Percentiles rank a stretch among this genome's conserved stretches.
Conservation (phyloP, 2,113 vertebrate genomes). For the Campylorhamphus procurvoides region DNA sequence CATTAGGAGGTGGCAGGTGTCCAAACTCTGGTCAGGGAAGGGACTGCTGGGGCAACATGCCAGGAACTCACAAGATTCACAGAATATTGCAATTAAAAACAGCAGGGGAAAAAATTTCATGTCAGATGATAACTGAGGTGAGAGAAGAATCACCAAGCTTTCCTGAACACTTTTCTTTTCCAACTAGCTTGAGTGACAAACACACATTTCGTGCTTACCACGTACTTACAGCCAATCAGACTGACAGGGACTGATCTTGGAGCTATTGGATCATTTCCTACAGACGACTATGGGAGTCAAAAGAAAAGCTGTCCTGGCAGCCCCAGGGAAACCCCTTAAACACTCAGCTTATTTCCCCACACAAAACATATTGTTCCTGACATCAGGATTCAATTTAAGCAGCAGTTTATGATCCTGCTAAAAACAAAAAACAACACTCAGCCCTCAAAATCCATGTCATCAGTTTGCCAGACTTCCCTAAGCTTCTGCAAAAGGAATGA, state of each 20-base stretch:
- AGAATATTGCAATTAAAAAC: neutral
- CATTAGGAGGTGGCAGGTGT: neutral
- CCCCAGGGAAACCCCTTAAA: neutral
- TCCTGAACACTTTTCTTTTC: neutral
- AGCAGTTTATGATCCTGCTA: neutral
- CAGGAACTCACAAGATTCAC: neutral
- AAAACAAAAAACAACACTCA: neutral
- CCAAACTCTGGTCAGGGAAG: neutral
- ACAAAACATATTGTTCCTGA: neutral
- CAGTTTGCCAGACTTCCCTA: neutral
- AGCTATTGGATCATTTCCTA: neutral
- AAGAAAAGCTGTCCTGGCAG: neutral
- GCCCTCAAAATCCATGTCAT: neutral
- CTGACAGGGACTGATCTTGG: neutral
- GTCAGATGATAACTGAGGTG: neutral
- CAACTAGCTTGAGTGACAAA: neutral
- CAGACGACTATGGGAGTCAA: neutral
- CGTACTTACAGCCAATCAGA: neutral
- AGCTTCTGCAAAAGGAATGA: neutral
- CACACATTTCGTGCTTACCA: neutral
- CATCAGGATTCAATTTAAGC: constrained; percentile 14
- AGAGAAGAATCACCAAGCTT: neutral
- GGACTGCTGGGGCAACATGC: neutral
- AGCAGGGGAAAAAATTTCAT: neutral
- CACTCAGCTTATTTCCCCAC: neutral